Conservation (phyloP, 2,888 invertebrate genomes). For the Leptothorax acervorum region DNA sequence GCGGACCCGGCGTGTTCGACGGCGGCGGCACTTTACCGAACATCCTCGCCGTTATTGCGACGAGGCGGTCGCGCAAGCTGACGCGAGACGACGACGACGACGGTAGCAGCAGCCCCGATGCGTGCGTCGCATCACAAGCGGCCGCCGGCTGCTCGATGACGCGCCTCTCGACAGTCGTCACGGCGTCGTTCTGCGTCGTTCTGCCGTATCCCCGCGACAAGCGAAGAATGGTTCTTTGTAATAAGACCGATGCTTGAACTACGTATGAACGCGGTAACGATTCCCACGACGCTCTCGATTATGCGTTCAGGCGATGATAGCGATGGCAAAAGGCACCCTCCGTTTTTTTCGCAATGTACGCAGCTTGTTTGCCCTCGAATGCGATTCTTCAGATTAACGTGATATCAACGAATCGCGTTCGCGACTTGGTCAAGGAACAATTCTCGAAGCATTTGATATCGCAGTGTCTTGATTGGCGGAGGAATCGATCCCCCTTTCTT, state of each 20-base stretch:
- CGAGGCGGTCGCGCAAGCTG: constrained; percentile 43
- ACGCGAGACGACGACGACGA: constrained; percentile 28
- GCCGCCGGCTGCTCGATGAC: constrained; percentile 28
- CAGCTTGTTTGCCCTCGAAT: neutral
- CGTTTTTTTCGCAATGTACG: neutral
- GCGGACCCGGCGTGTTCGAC: constrained; percentile 79
- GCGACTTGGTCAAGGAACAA: neutral
- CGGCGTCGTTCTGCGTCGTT: constrained; percentile 44
- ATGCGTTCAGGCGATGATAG: neutral
- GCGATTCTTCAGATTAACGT: neutral
- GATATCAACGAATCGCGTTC: neutral
- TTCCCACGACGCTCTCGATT: neutral
- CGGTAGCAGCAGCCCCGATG: constrained; percentile 29
- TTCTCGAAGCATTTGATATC: neutral
- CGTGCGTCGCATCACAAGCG: constrained; percentile 59
- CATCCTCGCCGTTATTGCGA: constrained; percentile 76
- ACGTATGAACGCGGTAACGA: neutral
- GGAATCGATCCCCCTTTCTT: neutral
- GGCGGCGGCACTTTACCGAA: constrained; percentile 82
- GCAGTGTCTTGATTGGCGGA: neutral
- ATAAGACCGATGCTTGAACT: neutral
- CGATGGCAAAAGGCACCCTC: constrained; percentile 1
- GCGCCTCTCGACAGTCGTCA: constrained; percentile 52
- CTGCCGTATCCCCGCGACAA: neutral
- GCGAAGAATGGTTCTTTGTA: constrained; percentile 29